Evolutionary conservation across 1,140 invertebrate genomes (phyloP).

Genomic region (Frieseomelitta varia): DNA sequence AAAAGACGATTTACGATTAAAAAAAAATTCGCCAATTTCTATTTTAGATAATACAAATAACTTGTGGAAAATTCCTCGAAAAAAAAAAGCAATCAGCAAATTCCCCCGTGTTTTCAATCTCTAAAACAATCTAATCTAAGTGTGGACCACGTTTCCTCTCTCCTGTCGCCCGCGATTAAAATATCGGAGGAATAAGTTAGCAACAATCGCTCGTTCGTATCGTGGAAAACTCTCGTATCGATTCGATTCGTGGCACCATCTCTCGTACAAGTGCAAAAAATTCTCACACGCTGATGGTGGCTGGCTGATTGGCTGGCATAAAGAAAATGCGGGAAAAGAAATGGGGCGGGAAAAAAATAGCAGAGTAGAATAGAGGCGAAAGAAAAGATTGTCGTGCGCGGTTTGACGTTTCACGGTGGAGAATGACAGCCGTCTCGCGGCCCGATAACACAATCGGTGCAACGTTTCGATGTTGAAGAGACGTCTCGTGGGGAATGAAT

Average conservation of each 20-base stretch:
- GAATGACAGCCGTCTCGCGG: neutral
- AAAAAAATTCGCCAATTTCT: neutral
- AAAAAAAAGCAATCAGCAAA: neutral
- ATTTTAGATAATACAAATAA: neutral
- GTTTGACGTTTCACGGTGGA: neutral
- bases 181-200: neutral
- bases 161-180: neutral
- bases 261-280: neutral
- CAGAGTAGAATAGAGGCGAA: neutral
- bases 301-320: too few relatives aligned
- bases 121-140: neutral
- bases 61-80: neutral
- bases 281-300: neutral
- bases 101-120: neutral
- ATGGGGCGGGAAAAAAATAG: neutral
- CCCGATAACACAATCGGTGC: constrained; percentile 9
- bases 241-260: neutral
- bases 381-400: neutral
- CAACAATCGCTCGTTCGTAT: neutral
- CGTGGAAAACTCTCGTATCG: neutral
- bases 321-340: neutral
- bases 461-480: constrained; percentile 35
- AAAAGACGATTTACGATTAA: neutral
- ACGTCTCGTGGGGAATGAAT: constrained; percentile 45
- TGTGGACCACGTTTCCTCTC: neutral